These are phyloP conservation scores for Cardiocondyla obscurior DNA, from an alignment of 1,140 invertebrate species.

Conservation along the genomic window DNA sequence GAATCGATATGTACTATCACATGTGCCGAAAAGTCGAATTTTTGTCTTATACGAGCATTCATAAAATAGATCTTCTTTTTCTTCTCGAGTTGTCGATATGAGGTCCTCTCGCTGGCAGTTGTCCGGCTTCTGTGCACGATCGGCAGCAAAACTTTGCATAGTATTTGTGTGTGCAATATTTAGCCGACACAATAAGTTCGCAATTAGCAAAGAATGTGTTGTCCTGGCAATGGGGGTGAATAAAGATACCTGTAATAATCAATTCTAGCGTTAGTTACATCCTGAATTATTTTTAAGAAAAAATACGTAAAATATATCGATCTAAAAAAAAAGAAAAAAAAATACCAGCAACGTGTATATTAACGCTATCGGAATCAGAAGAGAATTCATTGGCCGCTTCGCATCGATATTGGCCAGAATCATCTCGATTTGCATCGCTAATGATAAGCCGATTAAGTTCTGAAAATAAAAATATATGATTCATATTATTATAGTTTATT, in stretches of 20 bases:
- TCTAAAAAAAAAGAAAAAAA: no score
- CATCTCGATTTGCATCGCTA: slow-evolving; percentile 85
- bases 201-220: slow-evolving; percentile 96
- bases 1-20: slow-evolving; percentile 27
- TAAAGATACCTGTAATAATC: slow-evolving; percentile 86
- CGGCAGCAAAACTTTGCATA: slow-evolving; percentile 97
- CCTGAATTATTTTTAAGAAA: not conserved
- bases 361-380: slow-evolving; percentile 85
- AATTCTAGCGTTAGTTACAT: not conserved
- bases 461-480: slow-evolving; percentile 73
- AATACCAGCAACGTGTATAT: slow-evolving; percentile 89
- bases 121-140: slow-evolving; percentile 93
- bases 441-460: slow-evolving; percentile 89
- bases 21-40: slow-evolving; percentile 7
- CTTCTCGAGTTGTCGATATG: slow-evolving; percentile 79
- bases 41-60: slow-evolving; percentile 59
- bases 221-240: slow-evolving; percentile 92
- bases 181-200: slow-evolving; percentile 91
- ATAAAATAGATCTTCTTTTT: slow-evolving; percentile 67
- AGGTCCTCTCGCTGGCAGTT: slow-evolving; percentile 84
- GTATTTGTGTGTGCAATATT: slow-evolving; percentile 93
- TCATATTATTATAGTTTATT: slow-evolving; percentile 18
- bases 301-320: slow-evolving; percentile 62
- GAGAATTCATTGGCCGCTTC: slow-evolving; percentile 90
- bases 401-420: slow-evolving; percentile 92